phyloP scores from a whole-genome alignment of 92 coral and sea anemone species.

The Zoanthus solanderi region DNA sequence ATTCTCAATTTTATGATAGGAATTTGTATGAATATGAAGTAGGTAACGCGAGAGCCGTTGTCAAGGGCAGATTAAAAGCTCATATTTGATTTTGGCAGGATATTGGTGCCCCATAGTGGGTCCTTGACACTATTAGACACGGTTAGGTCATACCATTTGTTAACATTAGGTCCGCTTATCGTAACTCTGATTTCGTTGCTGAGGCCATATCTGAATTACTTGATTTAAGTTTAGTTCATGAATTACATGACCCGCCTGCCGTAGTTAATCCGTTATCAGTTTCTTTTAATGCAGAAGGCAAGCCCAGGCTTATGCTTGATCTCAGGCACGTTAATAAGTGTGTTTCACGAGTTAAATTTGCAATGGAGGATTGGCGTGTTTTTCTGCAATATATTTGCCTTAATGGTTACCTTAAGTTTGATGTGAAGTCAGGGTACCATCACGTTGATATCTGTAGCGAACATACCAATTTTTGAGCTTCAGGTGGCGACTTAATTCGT shows the following conservation, averaged over 20 bases:
- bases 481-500: too few relatives aligned
- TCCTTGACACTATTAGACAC: background rate
- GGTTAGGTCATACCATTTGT: slow-evolving; percentile 16
- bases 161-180: background rate
- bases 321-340: background rate
- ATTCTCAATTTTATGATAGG: background rate
- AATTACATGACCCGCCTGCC: too few relatives aligned
- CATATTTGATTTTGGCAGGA: background rate
- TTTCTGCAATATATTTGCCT: background rate
- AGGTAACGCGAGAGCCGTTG: slow-evolving; percentile 8
- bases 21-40: slow-evolving; percentile 46
- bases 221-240: background rate
- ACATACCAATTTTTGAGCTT: too few relatives aligned
- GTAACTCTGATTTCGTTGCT: background rate
- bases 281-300: too few relatives aligned
- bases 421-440: background rate
- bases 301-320: too few relatives aligned
- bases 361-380: background rate
- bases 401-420: background rate
- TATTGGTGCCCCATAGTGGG: slow-evolving; percentile 38
- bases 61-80: background rate
- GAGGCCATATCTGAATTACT: background rate
- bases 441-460: background rate
- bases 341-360: background rate
- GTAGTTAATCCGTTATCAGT: background rate